A percentile compares a stretch with the other conserved stretches of the same genome.
Conservation (phyloP, 2,113 vertebrate species). For the Catagonus wagneri region DNA sequence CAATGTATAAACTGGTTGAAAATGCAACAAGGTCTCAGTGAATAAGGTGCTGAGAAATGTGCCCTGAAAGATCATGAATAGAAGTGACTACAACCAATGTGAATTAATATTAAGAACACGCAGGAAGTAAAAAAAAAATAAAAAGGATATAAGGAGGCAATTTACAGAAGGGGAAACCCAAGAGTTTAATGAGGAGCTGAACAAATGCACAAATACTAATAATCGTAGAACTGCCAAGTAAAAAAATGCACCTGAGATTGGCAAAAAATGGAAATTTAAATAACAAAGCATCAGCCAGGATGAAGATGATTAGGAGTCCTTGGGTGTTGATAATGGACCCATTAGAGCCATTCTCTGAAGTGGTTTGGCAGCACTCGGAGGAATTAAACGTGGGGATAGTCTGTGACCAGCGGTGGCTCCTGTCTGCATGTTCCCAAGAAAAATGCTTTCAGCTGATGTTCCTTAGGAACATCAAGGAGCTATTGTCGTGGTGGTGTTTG, state of each 20-base stretch:
- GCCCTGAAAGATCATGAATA: neutral
- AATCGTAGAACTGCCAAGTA: neutral
- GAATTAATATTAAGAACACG: neutral
- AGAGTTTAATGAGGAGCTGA: conserved; percentile 2
- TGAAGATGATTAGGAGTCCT: neutral
- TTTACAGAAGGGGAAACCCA: neutral
- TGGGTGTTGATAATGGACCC: neutral
- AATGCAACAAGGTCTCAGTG: neutral
- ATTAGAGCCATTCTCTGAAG: neutral
- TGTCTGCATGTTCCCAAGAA: neutral
- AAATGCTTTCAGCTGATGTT: neutral
- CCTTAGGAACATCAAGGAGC: neutral
- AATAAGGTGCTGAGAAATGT: conserved; percentile 4
- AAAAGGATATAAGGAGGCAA: neutral
- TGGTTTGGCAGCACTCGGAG: neutral
- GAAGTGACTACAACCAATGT: neutral
- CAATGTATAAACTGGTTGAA: neutral
- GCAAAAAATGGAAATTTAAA: neutral
- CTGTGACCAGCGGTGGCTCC: neutral
- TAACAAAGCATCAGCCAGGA: neutral
- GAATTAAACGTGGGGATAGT: neutral
- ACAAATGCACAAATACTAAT: neutral
- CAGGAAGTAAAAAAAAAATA: neutral
- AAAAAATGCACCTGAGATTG: neutral
- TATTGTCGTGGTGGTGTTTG: neutral